Conservation (phyloP, 2,797 vertebrate species). For the Catharus ustulatus region DNA sequence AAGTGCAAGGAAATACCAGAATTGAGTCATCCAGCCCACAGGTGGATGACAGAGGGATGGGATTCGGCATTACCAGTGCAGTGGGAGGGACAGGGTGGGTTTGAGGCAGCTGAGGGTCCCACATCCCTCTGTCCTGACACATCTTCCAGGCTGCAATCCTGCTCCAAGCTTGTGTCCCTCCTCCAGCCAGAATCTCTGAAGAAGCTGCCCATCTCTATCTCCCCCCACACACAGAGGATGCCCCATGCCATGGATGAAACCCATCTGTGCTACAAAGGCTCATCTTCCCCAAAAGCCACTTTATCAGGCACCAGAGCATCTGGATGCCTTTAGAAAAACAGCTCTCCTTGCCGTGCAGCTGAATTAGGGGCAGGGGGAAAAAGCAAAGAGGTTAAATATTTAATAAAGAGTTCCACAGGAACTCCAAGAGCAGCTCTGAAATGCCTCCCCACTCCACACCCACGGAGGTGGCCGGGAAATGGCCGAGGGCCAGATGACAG, state of each 20-base stretch:
- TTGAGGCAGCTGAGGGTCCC: background rate
- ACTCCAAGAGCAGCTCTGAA: constrained; percentile 50
- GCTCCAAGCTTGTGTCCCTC: background rate
- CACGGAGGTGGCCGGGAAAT: constrained; percentile 49
- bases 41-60: background rate
- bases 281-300: background rate
- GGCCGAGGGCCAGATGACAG: constrained; percentile 61
- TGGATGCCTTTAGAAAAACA: constrained; percentile 35
- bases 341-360: background rate
- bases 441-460: constrained; percentile 39
- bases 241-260: background rate
- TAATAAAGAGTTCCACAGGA: constrained; percentile 60
- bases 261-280: background rate
- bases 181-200: background rate
- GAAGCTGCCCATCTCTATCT: background rate
- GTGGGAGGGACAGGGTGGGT: accelerated
- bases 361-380: constrained; percentile 19
- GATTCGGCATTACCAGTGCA: accelerated
- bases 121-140: background rate
- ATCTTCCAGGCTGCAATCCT: background rate
- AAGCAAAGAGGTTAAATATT: constrained; percentile 73
- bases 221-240: background rate
- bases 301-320: background rate
- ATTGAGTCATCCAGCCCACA: background rate
- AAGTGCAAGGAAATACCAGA: background rate